Conservation (phyloP, 2,888 invertebrate genomes). For the Rotaria macrura region DNA sequence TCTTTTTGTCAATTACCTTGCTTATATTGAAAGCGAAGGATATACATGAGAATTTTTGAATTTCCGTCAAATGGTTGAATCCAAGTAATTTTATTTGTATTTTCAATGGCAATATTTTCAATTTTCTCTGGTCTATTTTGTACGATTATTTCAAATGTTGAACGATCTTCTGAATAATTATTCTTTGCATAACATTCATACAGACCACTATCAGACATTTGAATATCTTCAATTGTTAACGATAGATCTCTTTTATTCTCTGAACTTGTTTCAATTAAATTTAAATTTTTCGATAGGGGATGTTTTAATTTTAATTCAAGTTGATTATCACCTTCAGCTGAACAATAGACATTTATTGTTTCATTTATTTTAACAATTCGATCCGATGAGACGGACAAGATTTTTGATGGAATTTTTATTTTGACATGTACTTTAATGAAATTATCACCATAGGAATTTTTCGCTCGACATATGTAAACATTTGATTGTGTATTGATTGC, state of each 20-base stretch:
- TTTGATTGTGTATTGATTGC: background rate
- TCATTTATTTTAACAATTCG: background rate
- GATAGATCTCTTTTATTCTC: background rate
- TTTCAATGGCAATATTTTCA: background rate
- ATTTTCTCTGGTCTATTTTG: background rate
- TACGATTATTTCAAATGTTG: background rate
- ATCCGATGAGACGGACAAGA: background rate
- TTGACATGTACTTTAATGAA: background rate
- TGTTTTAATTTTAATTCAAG: background rate
- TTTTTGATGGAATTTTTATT: background rate
- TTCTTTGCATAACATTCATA: constrained; percentile 3
- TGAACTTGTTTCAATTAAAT: background rate
- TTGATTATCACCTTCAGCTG: background rate
- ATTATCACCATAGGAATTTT: background rate
- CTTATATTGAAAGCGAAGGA: background rate
- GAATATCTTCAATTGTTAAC: background rate
- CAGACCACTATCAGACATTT: background rate
- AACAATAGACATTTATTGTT: background rate
- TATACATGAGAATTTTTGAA: background rate
- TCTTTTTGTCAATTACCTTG: too few species aligned
- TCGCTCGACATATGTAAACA: background rate
- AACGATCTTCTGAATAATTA: background rate
- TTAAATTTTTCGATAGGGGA: background rate
- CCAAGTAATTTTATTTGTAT: background rate
- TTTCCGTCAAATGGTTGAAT: background rate